These are phyloP conservation scores for Cheumatopsyche charites DNA, from an alignment of 1,140 invertebrate genomes.

Conservation along the genomic window DNA sequence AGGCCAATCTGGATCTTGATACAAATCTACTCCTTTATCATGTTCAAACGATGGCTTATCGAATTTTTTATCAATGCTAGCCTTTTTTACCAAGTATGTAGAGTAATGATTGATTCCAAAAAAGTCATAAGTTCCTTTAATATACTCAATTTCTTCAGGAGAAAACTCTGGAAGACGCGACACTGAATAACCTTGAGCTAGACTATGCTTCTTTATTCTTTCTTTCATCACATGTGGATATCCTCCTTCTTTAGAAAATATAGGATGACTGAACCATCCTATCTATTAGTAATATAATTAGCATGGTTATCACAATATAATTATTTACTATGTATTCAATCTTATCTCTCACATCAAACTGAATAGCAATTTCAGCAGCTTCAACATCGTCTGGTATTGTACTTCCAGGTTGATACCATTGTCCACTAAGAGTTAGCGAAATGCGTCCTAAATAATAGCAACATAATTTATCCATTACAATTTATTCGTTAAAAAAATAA, in stretches of 20 bases:
- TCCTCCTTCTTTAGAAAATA: conserved; percentile 59
- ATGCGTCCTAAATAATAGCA: conserved; percentile 53
- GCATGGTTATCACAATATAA: conserved; percentile 41
- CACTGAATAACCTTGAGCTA: conserved; percentile 54
- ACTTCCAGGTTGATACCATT: conserved; percentile 59
- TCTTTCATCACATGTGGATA: conserved; percentile 56
- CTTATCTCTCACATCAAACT: conserved; percentile 52
- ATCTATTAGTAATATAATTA: conserved; percentile 51
- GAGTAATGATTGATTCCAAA: conserved; percentile 65
- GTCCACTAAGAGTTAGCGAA: conserved; percentile 59
- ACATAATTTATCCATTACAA: conserved; percentile 47
- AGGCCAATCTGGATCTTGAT: conserved; percentile 54
- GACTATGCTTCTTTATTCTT: conserved; percentile 55
- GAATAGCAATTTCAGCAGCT: conserved; percentile 56
- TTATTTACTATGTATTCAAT: too few relatives aligned
- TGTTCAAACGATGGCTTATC: conserved; percentile 51
- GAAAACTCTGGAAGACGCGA: conserved; percentile 58
- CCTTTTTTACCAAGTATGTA: background rate
- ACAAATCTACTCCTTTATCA: conserved; percentile 54
- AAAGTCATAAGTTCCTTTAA: conserved; percentile 67
- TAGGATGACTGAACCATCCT: conserved; percentile 63
- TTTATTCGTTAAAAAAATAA: background rate
- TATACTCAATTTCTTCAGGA: conserved; percentile 54
- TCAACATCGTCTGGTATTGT: conserved; percentile 53
- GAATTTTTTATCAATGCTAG: conserved; percentile 44